phyloP scores from a whole-genome alignment of 2,113 vertebrate genomes.

The Eupsittula cactorum region DNA sequence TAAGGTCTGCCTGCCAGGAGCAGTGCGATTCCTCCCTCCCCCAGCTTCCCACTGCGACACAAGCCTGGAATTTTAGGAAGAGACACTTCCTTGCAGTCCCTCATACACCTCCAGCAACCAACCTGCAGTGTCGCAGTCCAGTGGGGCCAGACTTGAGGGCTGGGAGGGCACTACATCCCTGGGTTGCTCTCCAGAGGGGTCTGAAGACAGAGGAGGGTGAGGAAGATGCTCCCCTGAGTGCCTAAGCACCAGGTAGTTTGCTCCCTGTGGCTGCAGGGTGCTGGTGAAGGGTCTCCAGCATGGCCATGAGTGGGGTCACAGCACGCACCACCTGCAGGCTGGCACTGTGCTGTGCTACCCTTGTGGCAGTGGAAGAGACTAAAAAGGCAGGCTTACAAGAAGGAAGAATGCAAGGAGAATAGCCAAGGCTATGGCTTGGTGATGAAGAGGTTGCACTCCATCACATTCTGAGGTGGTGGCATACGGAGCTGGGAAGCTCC shows the following conservation, averaged over 20 bases:
- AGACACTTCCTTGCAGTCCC: neutral
- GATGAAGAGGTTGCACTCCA: neutral
- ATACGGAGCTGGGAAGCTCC: neutral
- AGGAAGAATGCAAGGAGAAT: neutral
- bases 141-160: neutral
- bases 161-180: neutral
- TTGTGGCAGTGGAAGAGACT: neutral
- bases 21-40: neutral
- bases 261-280: neutral
- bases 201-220: neutral
- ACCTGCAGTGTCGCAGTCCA: accelerated
- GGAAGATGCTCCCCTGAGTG: neutral
- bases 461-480: neutral
- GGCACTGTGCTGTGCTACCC: neutral
- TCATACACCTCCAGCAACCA: neutral
- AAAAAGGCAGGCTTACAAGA: neutral
- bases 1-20: neutral
- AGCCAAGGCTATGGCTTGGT: neutral
- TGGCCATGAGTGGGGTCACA: accelerated
- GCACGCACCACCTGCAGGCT: neutral
- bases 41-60: accelerated
- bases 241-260: accelerated
- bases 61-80: neutral
- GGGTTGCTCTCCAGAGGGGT: neutral
- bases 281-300: neutral